These are phyloP conservation scores for Epinotia bilunana DNA, from an alignment of 2,888 invertebrate species.

Conservation along the genomic window DNA sequence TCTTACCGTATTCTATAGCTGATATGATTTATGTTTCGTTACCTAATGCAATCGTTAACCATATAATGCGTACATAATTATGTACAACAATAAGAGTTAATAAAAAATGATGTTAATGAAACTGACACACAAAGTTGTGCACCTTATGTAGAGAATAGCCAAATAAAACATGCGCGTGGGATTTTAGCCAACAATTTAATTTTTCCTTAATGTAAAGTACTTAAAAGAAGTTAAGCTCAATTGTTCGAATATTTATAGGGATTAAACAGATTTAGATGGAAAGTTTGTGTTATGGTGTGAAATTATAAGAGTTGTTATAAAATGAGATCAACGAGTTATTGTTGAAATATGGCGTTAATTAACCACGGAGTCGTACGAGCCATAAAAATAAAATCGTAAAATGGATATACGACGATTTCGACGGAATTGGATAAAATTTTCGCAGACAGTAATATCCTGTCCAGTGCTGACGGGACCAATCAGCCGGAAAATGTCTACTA, in stretches of 20 bases:
- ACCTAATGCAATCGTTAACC: conserved; percentile 14
- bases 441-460: conserved; percentile 72
- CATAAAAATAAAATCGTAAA: not conserved
- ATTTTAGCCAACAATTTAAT: conserved; percentile 19
- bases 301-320: conserved; percentile 30
- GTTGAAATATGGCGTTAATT: not conserved
- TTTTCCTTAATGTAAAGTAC: conserved; percentile 25
- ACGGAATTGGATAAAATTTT: conserved; percentile 27
- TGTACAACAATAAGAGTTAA: conserved; percentile 17
- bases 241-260: conserved; percentile 47
- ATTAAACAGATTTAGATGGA: conserved; percentile 53
- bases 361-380: not conserved
- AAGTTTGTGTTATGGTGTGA: conserved; percentile 56
- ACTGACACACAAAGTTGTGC: conserved; percentile 25
- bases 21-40: conserved; percentile 27
- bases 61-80: not conserved
- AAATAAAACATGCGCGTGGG: conserved; percentile 36
- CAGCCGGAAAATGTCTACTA: conserved; percentile 60
- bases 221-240: conserved; percentile 37
- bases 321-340: not conserved
- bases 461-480: conserved; percentile 53
- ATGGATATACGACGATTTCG: not conserved
- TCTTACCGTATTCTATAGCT: conserved; percentile 15
- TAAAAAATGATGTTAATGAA: conserved; percentile 29
- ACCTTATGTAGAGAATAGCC: conserved; percentile 21